These are phyloP conservation scores for Tenodera sinensis DNA, from an alignment of 2,888 invertebrate genomes.

Conservation along the genomic window DNA sequence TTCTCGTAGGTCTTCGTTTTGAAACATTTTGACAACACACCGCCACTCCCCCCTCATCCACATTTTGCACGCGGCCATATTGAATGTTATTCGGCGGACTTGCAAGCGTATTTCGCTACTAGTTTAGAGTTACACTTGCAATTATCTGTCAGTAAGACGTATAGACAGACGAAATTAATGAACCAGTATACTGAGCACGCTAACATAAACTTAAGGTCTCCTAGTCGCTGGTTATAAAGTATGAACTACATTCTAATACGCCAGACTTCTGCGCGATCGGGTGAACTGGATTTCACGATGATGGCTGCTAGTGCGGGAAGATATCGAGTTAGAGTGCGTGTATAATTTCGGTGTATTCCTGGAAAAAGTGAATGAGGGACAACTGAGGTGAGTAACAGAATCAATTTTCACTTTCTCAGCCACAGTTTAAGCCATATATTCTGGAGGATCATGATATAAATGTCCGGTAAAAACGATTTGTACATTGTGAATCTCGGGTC, in stretches of 20 bases:
- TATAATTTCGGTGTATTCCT: slow-evolving; percentile 17
- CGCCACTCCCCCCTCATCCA: not conserved
- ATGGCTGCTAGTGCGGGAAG: slow-evolving; percentile 16
- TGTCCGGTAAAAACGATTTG: not conserved
- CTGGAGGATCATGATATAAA: not conserved
- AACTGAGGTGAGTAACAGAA: slow-evolving; percentile 9
- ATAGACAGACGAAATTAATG: not conserved
- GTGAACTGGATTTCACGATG: slow-evolving; percentile 10
- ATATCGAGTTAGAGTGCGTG: not conserved
- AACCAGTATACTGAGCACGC: not conserved
- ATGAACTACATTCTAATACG: slow-evolving; percentile 14
- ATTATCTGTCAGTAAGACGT: not conserved
- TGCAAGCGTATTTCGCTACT: not conserved
- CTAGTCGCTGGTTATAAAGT: not conserved
- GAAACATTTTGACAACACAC: not conserved
- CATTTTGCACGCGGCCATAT: not conserved
- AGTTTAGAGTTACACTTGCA: not conserved
- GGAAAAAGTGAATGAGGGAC: slow-evolving; percentile 15
- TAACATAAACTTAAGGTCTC: not conserved
- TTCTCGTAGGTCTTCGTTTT: not conserved
- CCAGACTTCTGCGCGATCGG: not conserved
- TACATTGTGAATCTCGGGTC: not conserved
- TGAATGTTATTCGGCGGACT: not conserved
- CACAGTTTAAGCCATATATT: not conserved
- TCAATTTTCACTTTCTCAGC: not conserved